Percentiles rank a stretch among this genome's conserved stretches.
Evolutionary conservation across 2,888 invertebrate species (phyloP).

Genomic region (Mantis religiosa): DNA sequence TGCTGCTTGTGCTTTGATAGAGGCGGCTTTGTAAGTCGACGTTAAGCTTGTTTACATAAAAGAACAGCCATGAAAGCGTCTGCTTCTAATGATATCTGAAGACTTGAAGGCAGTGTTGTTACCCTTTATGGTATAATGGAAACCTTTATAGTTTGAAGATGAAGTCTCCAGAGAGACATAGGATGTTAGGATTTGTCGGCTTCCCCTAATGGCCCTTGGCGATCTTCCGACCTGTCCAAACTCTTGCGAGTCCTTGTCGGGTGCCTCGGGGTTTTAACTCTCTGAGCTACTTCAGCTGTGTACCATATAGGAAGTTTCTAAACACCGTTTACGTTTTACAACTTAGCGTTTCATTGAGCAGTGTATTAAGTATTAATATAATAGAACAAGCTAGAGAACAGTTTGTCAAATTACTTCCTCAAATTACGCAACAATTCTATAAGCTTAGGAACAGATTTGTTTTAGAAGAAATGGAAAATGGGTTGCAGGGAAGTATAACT

Average conservation of each 20-base stretch:
- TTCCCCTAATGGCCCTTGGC: neutral
- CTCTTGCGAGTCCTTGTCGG: neutral
- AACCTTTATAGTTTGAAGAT: neutral
- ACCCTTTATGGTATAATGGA: neutral
- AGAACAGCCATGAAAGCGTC: neutral
- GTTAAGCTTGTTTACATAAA: neutral
- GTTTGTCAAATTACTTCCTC: too few species aligned
- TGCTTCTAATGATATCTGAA: neutral
- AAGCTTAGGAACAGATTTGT: too few species aligned
- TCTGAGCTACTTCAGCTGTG: neutral
- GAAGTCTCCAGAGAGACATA: neutral
- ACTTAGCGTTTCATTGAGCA: too few species aligned
- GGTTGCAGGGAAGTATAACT: too few species aligned
- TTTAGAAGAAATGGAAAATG: too few species aligned
- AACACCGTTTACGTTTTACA: neutral
- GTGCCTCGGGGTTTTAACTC: neutral
- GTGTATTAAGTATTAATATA: too few species aligned
- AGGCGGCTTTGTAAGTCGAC: neutral
- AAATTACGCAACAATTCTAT: too few species aligned
- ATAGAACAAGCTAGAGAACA: too few species aligned
- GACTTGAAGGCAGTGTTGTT: neutral
- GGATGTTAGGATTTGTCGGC: neutral
- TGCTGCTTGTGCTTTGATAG: too few species aligned
- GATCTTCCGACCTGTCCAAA: neutral
- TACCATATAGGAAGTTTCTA: neutral